Conservation (phyloP, 2,113 vertebrate genomes). For the Aegithalos caudatus region DNA sequence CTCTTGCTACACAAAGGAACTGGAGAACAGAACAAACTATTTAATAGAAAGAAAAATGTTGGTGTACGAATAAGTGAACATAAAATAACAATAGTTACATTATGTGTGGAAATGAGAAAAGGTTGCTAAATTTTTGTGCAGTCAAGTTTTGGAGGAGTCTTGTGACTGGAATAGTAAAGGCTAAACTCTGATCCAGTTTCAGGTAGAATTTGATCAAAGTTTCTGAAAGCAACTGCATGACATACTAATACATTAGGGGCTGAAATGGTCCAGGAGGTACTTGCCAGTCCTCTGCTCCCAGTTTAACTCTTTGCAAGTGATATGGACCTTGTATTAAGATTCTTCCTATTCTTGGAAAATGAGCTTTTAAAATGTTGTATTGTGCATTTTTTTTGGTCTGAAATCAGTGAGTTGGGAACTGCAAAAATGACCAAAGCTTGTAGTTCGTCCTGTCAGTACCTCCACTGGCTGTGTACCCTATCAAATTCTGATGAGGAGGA, state of each 20-base stretch:
- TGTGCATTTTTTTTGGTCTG: background rate
- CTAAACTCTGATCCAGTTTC: background rate
- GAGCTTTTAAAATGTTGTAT: background rate
- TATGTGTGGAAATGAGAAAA: background rate
- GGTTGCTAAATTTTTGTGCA: background rate
- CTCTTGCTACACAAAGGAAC: constrained; percentile 13
- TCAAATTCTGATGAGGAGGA: background rate
- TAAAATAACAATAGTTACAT: background rate
- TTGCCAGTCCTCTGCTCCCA: background rate
- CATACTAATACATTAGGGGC: background rate
- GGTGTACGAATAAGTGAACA: background rate
- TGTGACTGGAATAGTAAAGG: background rate
- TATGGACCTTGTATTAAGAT: background rate
- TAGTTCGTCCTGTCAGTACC: background rate
- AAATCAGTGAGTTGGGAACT: background rate
- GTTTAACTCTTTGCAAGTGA: background rate
- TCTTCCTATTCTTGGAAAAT: background rate
- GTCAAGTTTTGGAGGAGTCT: background rate
- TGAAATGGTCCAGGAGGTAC: background rate
- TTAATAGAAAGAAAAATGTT: constrained; percentile 37
- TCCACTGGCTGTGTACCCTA: background rate
- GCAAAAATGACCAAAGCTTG: background rate
- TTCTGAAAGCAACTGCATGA: background rate
- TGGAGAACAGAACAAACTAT: background rate
- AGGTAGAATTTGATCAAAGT: background rate